Percentiles rank a stretch among this genome's conserved stretches.
These are phyloP conservation scores for Daktulosphaira vitifoliae DNA, from an alignment of 1,140 invertebrate species.

Conservation along the genomic window DNA sequence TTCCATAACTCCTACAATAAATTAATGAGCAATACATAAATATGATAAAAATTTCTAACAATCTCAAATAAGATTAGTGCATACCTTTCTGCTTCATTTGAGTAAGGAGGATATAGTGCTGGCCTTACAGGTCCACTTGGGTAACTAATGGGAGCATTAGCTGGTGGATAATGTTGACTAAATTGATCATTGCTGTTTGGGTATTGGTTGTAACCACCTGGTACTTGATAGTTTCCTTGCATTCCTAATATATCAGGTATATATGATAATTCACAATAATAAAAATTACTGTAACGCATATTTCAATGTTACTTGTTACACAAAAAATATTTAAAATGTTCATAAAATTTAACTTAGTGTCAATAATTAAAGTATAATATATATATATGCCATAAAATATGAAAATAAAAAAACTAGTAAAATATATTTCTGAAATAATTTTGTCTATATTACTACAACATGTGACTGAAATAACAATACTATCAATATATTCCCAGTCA, in stretches of 20 bases:
- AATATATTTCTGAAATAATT: neutral
- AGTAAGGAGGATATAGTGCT: slow-evolving; percentile 63
- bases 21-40: neutral
- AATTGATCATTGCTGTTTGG: slow-evolving; percentile 45
- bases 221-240: slow-evolving; percentile 50
- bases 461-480: slow-evolving; percentile 1
- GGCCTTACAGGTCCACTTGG: slow-evolving; percentile 16
- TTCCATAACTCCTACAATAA: slow-evolving; percentile 12
- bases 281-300: slow-evolving; percentile 22
- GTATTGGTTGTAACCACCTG: slow-evolving; percentile 48
- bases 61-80: too few relatives aligned
- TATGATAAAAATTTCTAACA: neutral
- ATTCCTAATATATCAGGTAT: slow-evolving; percentile 38
- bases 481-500: neutral
- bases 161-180: slow-evolving; percentile 37
- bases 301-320: neutral
- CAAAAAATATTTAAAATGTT: too few relatives aligned
- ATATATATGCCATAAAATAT: neutral
- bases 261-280: neutral
- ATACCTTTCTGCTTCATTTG: slow-evolving; percentile 58
- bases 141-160: slow-evolving; percentile 12
- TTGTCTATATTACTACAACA: neutral
- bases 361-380: neutral
- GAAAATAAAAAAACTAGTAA: neutral
- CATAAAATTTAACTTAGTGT: too few relatives aligned